Evolutionary conservation across 2,888 invertebrate genomes (phyloP), one percentile per base, ranked within the genome.

Genomic region (Brachyptera putata): DNA sequence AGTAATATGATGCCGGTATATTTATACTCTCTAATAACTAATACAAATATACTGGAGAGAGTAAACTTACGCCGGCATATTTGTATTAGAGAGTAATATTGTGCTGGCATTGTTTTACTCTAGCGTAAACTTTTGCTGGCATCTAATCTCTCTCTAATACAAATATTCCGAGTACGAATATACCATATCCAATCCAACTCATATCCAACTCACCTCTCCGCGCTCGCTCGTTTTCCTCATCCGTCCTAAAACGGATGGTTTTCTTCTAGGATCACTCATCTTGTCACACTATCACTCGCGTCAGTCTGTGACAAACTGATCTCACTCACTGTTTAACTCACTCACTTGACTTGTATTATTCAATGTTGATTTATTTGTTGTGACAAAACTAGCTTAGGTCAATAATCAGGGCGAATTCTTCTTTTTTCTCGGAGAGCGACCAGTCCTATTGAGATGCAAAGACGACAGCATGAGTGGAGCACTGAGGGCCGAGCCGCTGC

Each of bases 211-310:
- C 36, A 53, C 53, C 53, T 34, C 36, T 16, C 21, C 53, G 9
- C 53, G 34, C 36, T 53, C 53, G 53, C 53, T 53, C 34, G 53
- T 53, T 36, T 53, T 53, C 36, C 53, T 16, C 53, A 53, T 53
- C 2, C 53, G 34, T n/a, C 36, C 53, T 11, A 43, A 21, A 18
- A 36, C 53, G 13, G 53, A 53, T 21, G 22, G 2, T 22, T 53
- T 53, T 36, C 34, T 53, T 36, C 53, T 30, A 7, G 30, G 34
- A 24, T 53, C 53, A 7, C 18, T 53, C 53, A 53, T 53, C 34
- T n/a, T 50, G 30, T 16, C 50, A n/a, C 13, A 9, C 16, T 14
- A 9, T 39, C 5, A 11, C 13, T n/a, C n/a, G n/a, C n/a, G n/a
- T n/a, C n/a, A n/a, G n/a, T n/a, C n/a, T 14, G 14, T n/a, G 4